Percentiles rank a stretch among this genome's conserved stretches.
phyloP scores from a whole-genome alignment of 2,797 vertebrate species.

The Scolopax rusticola region DNA sequence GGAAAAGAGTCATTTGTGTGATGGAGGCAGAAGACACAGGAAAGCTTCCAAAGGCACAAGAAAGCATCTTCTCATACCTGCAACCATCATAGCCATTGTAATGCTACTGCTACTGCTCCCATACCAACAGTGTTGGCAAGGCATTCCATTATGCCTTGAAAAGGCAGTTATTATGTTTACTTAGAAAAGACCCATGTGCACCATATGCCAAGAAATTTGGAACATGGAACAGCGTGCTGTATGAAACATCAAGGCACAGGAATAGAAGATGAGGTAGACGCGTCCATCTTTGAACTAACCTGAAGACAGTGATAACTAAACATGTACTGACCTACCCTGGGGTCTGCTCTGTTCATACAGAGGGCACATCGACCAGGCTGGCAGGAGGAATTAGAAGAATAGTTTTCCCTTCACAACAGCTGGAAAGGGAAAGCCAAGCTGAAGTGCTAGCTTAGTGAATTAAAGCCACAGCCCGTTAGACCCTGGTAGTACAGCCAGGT shows the following conservation, averaged over 20 bases:
- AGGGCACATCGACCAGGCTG: not conserved
- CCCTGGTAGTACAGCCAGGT: not conserved
- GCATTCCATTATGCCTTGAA: not conserved
- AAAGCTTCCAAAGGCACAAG: not conserved
- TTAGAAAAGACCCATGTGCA: not conserved
- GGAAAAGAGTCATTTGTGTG: not conserved
- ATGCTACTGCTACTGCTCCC: not conserved
- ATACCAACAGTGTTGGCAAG: not conserved
- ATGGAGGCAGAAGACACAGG: not conserved
- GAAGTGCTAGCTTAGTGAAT: not conserved
- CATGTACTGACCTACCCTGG: not conserved
- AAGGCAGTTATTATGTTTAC: not conserved
- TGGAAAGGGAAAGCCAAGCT: not conserved
- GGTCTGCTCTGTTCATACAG: not conserved
- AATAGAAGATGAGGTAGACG: not conserved
- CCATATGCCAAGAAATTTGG: not conserved
- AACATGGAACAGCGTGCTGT: not conserved
- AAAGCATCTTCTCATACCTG: not conserved
- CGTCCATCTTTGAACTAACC: not conserved
- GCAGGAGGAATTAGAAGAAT: not conserved
- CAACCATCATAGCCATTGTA: not conserved
- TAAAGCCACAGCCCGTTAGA: constrained; percentile 10
- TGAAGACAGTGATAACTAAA: not conserved
- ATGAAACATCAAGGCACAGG: not conserved
- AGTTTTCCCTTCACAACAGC: not conserved